Conservation (phyloP, 2,797 vertebrate species). For the Falco concolor region DNA sequence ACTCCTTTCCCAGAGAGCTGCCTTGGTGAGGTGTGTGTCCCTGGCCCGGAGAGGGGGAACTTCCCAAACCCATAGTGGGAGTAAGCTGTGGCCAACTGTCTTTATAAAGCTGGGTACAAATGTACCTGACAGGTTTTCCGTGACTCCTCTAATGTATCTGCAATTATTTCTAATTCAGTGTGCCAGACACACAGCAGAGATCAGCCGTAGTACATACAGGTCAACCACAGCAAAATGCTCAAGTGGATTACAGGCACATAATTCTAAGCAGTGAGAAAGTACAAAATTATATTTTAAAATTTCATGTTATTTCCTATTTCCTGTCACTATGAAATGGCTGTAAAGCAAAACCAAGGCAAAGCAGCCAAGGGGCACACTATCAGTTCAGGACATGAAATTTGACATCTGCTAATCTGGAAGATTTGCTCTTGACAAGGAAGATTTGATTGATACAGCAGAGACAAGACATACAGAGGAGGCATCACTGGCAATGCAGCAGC, state of each 20-base stretch:
- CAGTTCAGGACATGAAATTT: not conserved
- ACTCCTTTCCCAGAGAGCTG: not conserved
- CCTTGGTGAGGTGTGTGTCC: not conserved
- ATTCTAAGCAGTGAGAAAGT: not conserved
- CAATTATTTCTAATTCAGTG: not conserved
- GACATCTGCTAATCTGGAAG: not conserved
- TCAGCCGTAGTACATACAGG: not conserved
- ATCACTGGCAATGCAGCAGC: accelerated
- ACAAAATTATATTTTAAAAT: not conserved
- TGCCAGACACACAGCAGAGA: not conserved
- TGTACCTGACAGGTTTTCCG: not conserved
- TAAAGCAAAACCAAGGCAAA: not conserved
- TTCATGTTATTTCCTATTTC: not conserved
- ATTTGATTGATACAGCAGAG: not conserved
- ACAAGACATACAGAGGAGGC: not conserved
- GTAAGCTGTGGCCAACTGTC: not conserved
- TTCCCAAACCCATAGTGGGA: not conserved
- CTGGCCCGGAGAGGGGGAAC: not conserved
- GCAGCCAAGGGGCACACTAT: not conserved
- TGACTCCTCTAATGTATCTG: not conserved
- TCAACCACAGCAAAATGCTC: not conserved
- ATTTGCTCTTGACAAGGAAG: not conserved
- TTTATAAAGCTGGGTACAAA: not conserved
- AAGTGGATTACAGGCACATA: not conserved
- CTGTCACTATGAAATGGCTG: not conserved